A percentile compares a stretch with the other conserved stretches of the same genome.
These are phyloP conservation scores for Drosophila pruinosa DNA, from an alignment of 1,140 invertebrate species.

Conservation along the genomic window DNA sequence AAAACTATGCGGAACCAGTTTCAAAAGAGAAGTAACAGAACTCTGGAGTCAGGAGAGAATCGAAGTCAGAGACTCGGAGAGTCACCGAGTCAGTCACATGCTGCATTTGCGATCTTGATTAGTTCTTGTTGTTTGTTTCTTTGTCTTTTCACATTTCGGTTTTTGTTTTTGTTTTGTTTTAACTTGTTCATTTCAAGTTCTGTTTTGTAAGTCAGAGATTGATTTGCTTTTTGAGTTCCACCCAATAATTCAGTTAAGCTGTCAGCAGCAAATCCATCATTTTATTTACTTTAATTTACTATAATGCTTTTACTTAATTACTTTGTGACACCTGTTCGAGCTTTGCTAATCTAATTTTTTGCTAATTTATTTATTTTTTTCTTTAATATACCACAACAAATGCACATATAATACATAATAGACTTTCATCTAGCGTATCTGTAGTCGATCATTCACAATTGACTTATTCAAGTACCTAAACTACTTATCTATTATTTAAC, in stretches of 20 bases:
- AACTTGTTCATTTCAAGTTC: neutral
- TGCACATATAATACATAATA: too few species aligned
- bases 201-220: neutral
- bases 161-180: neutral
- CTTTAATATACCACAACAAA: neutral
- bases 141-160: neutral
- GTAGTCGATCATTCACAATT: neutral
- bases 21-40: slow-evolving; percentile 17
- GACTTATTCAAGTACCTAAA: slow-evolving; percentile 17
- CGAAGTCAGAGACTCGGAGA: neutral
- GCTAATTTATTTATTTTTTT: neutral
- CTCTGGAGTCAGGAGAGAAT: neutral
- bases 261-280: neutral
- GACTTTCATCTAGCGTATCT: neutral
- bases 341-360: too few species aligned
- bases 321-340: neutral
- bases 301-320: too few species aligned
- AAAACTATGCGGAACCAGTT: slow-evolving; percentile 44
- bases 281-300: too few species aligned
- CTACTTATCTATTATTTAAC: slow-evolving; percentile 22
- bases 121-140: slow-evolving; percentile 4
- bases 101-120: slow-evolving; percentile 34
- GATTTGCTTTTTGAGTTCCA: neutral
- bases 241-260: neutral
- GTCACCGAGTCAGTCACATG: slow-evolving; percentile 22